Evolutionary conservation across 2,113 vertebrate genomes (phyloP).

Genomic region (Numida meleagris): DNA sequence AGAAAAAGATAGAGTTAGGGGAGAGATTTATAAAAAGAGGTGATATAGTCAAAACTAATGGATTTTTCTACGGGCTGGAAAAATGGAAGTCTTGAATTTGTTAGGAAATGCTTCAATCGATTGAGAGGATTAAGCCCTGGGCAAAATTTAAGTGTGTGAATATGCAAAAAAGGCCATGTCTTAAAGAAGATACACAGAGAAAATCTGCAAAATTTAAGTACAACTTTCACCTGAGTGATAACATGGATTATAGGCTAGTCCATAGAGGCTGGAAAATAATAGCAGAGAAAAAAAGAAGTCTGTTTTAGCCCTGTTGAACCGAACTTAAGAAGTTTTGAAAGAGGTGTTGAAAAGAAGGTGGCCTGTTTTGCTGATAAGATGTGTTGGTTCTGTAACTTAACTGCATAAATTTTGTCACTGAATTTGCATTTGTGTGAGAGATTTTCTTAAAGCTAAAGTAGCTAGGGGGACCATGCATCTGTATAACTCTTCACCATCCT

Average conservation of each 20-base stretch:
- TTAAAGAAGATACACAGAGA: background rate
- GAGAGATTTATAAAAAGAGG: background rate
- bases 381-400: background rate
- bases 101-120: background rate
- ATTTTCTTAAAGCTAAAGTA: background rate
- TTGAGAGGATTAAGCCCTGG: background rate
- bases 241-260: background rate
- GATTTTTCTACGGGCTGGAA: background rate
- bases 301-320: background rate
- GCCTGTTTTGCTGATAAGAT: background rate
- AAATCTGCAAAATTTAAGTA: background rate
- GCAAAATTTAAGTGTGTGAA: background rate
- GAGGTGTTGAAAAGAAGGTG: background rate
- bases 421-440: background rate
- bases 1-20: background rate
- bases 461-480: rapidly evolving
- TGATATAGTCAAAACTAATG: background rate
- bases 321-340: background rate
- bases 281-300: background rate
- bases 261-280: background rate
- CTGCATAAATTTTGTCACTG: background rate
- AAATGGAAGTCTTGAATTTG: background rate
- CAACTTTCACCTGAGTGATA: background rate
- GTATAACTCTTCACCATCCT: background rate
- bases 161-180: background rate